Percentiles rank a stretch among this genome's conserved stretches.
phyloP scores from a whole-genome alignment of 2,113 vertebrate genomes.

The Empidonax alnorum region DNA sequence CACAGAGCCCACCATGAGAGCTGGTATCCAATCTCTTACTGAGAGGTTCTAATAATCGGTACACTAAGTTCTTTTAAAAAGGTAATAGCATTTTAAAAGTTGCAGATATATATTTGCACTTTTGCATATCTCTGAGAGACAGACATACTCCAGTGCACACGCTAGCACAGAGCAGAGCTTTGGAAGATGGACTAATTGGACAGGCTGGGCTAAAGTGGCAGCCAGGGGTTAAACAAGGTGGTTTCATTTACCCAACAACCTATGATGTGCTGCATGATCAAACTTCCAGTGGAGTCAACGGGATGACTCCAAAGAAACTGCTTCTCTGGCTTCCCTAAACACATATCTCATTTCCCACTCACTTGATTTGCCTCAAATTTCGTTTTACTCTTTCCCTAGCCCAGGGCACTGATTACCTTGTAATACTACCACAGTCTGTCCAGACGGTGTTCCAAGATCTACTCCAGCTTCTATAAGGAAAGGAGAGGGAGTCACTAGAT shows the following conservation, averaged over 20 bases:
- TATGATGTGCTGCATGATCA: background rate
- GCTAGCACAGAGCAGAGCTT: background rate
- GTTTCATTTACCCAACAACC: background rate
- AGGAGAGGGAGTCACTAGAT: background rate
- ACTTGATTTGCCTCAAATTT: background rate
- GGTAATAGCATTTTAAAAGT: background rate
- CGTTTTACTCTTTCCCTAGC: background rate
- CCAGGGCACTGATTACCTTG: background rate
- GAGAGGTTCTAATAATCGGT: background rate
- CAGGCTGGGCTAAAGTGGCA: background rate
- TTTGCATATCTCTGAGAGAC: background rate
- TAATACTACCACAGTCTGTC: background rate
- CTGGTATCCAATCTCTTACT: background rate
- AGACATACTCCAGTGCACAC: background rate
- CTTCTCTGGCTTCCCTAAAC: background rate
- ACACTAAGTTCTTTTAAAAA: background rate
- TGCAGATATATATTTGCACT: background rate
- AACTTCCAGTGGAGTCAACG: background rate
- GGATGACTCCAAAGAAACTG: background rate
- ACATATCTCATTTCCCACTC: background rate
- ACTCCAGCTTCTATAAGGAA: background rate
- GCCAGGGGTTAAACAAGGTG: background rate
- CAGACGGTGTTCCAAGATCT: background rate
- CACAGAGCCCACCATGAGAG: fast-evolving
- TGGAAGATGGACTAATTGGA: background rate